Base-by-base conservation (phyloP, 2,113 vertebrate species). In the Hystrix brachyura region DNA sequence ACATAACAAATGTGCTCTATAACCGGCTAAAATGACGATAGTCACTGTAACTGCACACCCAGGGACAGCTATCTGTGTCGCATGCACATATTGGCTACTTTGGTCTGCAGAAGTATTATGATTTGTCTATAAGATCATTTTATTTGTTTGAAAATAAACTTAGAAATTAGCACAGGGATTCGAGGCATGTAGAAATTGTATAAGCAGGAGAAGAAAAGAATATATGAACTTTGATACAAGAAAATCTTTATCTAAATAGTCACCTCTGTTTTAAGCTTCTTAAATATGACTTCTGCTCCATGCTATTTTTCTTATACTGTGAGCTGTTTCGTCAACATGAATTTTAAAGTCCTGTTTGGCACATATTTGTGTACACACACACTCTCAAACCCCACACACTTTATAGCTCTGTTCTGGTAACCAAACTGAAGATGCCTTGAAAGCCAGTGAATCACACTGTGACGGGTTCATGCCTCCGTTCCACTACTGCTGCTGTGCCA, bases 381-480 rank as follows among this genome's bases (percentile, higher is more conserved):
- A 34, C 3, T 13, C 51, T 55, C 51, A 8, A 3, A 55, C 17
- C 34, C 23, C 57, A 23, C 51, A 46, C 46, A 64, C 78, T 81
- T 71, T 81, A 87, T 34, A 74, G 53, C 32, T 86, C 65, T 69
- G 59, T 57, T 89, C 32, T 86, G 76, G 71, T 87, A 82, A 55
- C 76, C 51, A 83, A 64, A 53, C 19, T 60, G 78, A 85, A 81
- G 62, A 29, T 72, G 34, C 92, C 88, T 69, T 79, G 92, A 74
- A 97, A 96, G 53, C 48, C 71, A 12, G 83, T 97, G 96, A 96
- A 96, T 95, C 90, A 96, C 55, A 55, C 11, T 23, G 48, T 94
- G 97, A 85, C 96, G 94, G 83, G 92, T 88, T 97, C 95, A 96
- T 97, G 51, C 81, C 62, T 93, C 72, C 91, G 51, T 48, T 95